Percentiles rank a stretch among this genome's conserved stretches.
phyloP scores from a whole-genome alignment of 1,140 invertebrate species.

The Drosophila rufa region DNA sequence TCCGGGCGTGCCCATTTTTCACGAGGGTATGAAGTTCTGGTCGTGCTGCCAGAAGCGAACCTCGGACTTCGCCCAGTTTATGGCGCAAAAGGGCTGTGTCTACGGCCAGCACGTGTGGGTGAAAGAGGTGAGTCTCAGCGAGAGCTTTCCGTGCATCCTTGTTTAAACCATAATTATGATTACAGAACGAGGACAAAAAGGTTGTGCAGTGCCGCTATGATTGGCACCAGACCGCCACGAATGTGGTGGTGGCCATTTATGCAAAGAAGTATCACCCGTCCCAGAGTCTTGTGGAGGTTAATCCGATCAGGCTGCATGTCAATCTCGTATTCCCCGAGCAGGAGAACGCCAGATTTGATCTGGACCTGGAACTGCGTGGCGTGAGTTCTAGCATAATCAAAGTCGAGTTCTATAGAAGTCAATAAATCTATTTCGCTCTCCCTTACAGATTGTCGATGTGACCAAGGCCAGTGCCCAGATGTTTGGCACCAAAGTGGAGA shows the following conservation, averaged over 20 bases:
- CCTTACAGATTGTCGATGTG: constrained; percentile 89
- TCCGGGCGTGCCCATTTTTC: constrained; percentile 96
- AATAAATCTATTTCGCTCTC: neutral
- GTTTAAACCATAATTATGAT: neutral
- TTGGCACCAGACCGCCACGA: constrained; percentile 95
- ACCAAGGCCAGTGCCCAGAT: constrained; percentile 91
- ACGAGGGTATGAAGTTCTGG: constrained; percentile 99
- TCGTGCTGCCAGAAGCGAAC: constrained; percentile 97
- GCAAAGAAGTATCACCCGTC: constrained; percentile 95
- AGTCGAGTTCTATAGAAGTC: neutral
- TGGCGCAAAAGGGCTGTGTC: constrained; percentile 94
- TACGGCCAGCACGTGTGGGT: constrained; percentile 94
- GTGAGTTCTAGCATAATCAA: constrained; percentile 86
- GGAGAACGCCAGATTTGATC: constrained; percentile 89
- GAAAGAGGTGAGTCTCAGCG: constrained; percentile 87
- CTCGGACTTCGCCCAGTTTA: constrained; percentile 96
- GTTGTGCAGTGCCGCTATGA: constrained; percentile 93
- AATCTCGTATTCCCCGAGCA: constrained; percentile 93
- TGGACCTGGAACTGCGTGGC: constrained; percentile 93
- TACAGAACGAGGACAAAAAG: constrained; percentile 70
- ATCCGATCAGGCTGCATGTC: constrained; percentile 92
- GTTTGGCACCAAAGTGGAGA: constrained; percentile 97
- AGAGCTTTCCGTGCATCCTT: neutral
- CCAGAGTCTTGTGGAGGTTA: constrained; percentile 91
- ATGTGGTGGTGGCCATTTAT: constrained; percentile 94